phyloP scores from a whole-genome alignment of 2,113 vertebrate genomes.

The Pachycephala philippinensis region DNA sequence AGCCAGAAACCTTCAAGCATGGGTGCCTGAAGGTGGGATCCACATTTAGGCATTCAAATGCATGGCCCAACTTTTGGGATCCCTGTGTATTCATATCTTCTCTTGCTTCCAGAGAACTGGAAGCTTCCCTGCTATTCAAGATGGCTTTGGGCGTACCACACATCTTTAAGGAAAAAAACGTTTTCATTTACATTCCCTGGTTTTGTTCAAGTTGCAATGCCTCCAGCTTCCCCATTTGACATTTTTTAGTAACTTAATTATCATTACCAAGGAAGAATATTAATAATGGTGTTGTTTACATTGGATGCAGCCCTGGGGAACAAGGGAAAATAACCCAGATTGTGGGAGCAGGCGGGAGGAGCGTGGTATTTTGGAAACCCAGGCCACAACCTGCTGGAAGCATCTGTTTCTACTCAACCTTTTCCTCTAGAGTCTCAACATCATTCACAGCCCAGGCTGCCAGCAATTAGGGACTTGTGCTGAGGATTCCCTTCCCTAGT shows the following conservation, averaged over 20 bases:
- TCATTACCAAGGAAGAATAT: constrained; percentile 37
- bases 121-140: background rate
- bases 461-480: background rate
- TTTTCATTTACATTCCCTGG: background rate
- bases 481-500: background rate
- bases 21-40: background rate
- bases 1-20: background rate
- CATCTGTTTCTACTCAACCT: constrained; percentile 49
- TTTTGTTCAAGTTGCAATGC: background rate
- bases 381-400: constrained; percentile 24
- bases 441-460: background rate
- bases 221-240: constrained; percentile 32
- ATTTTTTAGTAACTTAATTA: constrained; percentile 58
- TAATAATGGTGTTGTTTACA: constrained; percentile 48
- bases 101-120: background rate
- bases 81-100: background rate
- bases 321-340: constrained; percentile 29
- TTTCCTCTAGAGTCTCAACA: constrained; percentile 14
- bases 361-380: constrained; percentile 35
- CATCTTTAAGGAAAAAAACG: background rate
- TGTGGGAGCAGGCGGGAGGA: background rate
- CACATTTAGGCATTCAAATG: background rate
- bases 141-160: background rate
- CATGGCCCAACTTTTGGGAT: background rate
- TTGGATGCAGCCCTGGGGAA: constrained; percentile 24